Percentiles rank a stretch among this genome's conserved stretches.
Evolutionary conservation across 2,113 vertebrate species (phyloP).

Genomic region (Halichoeres trimaculatus): DNA sequence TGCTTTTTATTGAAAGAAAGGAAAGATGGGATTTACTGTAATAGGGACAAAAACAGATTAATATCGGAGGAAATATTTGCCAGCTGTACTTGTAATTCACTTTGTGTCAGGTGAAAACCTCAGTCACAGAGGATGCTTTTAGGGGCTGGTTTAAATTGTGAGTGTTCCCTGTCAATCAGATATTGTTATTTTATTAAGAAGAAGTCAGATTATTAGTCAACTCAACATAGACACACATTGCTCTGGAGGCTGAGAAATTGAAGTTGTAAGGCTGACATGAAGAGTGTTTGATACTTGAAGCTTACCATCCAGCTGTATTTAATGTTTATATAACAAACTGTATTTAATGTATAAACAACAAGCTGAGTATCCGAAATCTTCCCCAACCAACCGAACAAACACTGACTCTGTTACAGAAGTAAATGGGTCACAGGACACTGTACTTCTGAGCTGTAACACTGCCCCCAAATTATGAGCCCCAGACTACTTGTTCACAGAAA

Average conservation of each 20-base stretch:
- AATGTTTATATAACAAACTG: conserved; percentile 23
- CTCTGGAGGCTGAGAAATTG: conserved; percentile 26
- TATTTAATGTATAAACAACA: conserved; percentile 16
- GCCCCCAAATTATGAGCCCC: conserved; percentile 44
- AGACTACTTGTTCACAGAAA: conserved; percentile 14
- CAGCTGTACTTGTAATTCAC: no score
- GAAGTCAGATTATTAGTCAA: no score
- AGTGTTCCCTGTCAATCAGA: no score
- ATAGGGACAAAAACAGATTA: no score
- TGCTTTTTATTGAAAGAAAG: no score
- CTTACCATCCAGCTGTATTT: conserved; percentile 26
- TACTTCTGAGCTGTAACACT: conserved; percentile 7
- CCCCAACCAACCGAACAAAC: background rate
- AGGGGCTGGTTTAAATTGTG: no score
- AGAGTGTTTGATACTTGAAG: conserved; percentile 8
- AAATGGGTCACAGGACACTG: conserved; percentile 17
- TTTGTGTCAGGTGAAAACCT: background rate
- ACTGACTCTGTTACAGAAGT: conserved; percentile 2
- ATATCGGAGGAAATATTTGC: no score
- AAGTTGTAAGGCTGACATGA: conserved; percentile 28
- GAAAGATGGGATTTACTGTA: no score
- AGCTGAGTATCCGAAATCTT: background rate
- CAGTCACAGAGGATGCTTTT: no score
- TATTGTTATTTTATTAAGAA: no score
- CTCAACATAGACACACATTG: no score